Evolutionary conservation across 1,140 invertebrate genomes (phyloP).

Genomic region (Bacillus rossius): DNA sequence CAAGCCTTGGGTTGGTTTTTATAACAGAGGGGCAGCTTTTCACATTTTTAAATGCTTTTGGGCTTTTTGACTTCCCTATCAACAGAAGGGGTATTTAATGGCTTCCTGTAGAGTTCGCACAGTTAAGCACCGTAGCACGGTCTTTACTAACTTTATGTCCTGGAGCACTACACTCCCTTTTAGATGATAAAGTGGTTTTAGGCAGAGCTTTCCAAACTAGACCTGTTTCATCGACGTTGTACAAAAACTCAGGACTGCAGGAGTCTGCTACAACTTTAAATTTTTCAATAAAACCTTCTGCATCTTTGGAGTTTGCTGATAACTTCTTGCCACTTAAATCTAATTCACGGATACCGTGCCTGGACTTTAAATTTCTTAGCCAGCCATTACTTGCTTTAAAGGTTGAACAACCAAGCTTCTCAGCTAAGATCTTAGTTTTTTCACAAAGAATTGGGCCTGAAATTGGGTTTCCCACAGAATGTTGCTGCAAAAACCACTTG

Average conservation of each 20-base stretch:
- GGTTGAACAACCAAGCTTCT: background rate
- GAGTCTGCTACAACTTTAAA: background rate
- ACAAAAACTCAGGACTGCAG: slow-evolving; percentile 22
- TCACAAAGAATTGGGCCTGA: background rate
- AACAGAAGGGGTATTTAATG: slow-evolving; percentile 33
- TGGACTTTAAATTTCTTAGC: background rate
- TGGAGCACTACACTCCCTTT: slow-evolving; percentile 30
- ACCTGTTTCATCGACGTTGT: slow-evolving; percentile 41
- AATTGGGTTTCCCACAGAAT: background rate
- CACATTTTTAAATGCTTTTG: slow-evolving; percentile 21
- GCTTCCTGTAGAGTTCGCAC: slow-evolving; percentile 35
- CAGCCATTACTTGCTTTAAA: background rate
- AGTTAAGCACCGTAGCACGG: slow-evolving; percentile 33
- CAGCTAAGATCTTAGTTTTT: background rate
- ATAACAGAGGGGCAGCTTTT: slow-evolving; percentile 8
- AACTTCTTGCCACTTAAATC: slow-evolving; percentile 1
- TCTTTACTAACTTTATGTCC: slow-evolving; percentile 36
- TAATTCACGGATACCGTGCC: background rate
- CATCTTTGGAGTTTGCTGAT: background rate
- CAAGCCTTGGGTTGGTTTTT: slow-evolving; percentile 16
- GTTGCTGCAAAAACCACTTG: slow-evolving; percentile 3
- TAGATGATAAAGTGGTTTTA: slow-evolving; percentile 32
- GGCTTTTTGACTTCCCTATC: slow-evolving; percentile 28
- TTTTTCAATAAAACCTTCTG: background rate
- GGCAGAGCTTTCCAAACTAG: slow-evolving; percentile 39